Percentiles rank a stretch among this genome's conserved stretches.
These are phyloP conservation scores for Regulus satrapa DNA, from an alignment of 2,113 vertebrate genomes.

Conservation along the genomic window DNA sequence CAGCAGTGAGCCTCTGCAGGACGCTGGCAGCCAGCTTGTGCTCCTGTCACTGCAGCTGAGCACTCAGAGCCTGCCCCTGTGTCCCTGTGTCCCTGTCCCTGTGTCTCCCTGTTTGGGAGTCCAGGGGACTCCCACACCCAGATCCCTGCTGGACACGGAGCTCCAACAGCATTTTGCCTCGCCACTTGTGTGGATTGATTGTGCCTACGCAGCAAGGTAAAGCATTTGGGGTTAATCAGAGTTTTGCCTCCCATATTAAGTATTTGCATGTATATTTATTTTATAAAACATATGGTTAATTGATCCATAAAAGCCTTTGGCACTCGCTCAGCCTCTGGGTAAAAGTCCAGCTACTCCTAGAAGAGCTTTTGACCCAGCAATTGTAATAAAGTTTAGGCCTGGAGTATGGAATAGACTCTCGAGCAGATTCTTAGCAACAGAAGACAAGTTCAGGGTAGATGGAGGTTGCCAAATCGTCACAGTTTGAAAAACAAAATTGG, in stretches of 20 bases:
- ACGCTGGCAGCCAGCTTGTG: neutral
- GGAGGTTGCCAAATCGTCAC: neutral
- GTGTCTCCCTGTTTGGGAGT: too few species aligned
- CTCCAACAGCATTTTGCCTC: neutral
- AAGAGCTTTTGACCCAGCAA: neutral
- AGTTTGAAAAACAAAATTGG: slow-evolving; percentile 20
- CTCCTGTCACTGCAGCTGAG: neutral
- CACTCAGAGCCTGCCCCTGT: neutral
- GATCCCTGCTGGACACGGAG: accelerated
- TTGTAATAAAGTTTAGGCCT: neutral
- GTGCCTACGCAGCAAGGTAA: neutral
- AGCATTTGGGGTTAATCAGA: neutral
- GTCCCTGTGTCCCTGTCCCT: too few species aligned
- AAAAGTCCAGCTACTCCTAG: neutral
- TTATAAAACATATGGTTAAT: neutral
- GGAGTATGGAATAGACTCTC: neutral
- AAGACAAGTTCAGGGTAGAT: neutral
- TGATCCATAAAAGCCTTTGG: neutral
- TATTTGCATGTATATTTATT: neutral
- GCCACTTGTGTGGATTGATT: neutral
- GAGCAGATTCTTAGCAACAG: neutral
- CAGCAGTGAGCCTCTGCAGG: neutral
- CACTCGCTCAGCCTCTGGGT: neutral
- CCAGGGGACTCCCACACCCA: neutral
- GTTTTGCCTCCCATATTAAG: neutral